Base-by-base conservation (phyloP, 1,140 invertebrate species). In the Zaprionus kolodkinae region DNA sequence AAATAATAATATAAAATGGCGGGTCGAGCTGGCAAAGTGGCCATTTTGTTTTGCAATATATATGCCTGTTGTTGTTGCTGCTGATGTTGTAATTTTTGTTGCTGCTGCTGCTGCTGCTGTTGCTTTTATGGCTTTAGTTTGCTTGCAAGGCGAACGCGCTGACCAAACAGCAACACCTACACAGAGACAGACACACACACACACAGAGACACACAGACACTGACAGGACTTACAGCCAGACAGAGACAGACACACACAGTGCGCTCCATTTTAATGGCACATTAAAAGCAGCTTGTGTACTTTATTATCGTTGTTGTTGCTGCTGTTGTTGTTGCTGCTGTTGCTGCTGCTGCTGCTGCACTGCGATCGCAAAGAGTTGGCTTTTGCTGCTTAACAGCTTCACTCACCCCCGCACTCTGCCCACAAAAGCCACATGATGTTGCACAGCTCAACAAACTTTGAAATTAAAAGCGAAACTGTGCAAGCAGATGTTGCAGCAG, bases 211-310 rank as follows among this genome's bases (percentile, higher is more conserved):
- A 61, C 43, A 55, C 27, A n/a, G 38, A 81, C 33, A 15, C 48
- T 38, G 50, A 75, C 38, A 56, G 27, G 13, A 15, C n/a, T 36
- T 7, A 33, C 66, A 50, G 11, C 35, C 40, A 50, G 15, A 62
- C 25, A 50, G 12, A 62, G n/a, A 62, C 6, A 48, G n/a, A 48
- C 25, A 62, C 57, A 74, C 60, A 59, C 6, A 56, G 40, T 54
- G 12, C 36, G 75, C 65, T 71, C 70, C 78, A 69, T 81, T 83
- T 87, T 79, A 87, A 83, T 83, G 84, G 77, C 72, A 87, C 79
- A 87, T 87, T 88, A 87, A 87, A 80, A 88, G 84, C 84, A 87
- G 83, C 82, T 86, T 86, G 82, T 69, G 78, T 75, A 71, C 72
- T 75, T 75, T 75, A 71, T 71, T 63, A 35, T 71, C 3, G n/a